Evolutionary conservation across 2,113 vertebrate species (phyloP), one percentile per base, ranked within the genome.

Genomic region (Leptobrachium ailaonicum): DNA sequence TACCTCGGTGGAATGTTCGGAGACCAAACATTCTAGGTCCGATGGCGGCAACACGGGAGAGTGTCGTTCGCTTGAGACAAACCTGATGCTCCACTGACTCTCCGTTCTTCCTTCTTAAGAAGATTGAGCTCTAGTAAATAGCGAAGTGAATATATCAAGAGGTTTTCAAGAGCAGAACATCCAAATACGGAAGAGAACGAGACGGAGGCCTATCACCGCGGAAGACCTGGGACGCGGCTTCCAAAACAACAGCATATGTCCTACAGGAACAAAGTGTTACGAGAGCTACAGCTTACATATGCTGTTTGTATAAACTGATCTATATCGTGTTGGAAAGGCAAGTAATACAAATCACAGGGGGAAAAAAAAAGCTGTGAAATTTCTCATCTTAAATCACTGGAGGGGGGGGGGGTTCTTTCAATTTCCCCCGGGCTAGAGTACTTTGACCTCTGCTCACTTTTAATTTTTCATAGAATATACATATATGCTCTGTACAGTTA

Each of bases 11-110:
- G 77, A 79, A 79, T 79, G 77, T 54, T 4, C 2, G 8, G 70
- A 79, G 70, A 73, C 70, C 70, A 79, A 79, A 66, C 69, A 79
- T 43, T 79, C 45, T 20, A 44, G 47, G 71, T 20, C 12, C 70
- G 40, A 66, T 73, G 77, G 77, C 70, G 45, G 71, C 42, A 66
- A 14, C n/a, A 58, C 68, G 68, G 32, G 11, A 63, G 62, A 66
- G 73, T 73, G 70, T 54, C 63, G 73, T 71, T 79, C 41, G 3
- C 62, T 73, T 79, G 77, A 79, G 62, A 79, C 77, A 79, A 79
- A 73, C 70, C 77, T 79, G 77, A 79, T 73, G 77, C 69, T 79
- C 56, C 8, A 41, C 50, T 63, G 68, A 66, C 47, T 10, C 42
- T 72, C 43, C 54, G 11, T 13, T 79, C 69, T 79, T 66, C 40